A percentile compares a stretch with the other conserved stretches of the same genome.
Conservation (phyloP, 2,113 vertebrate genomes). For the Cyprinodon tularosa region DNA sequence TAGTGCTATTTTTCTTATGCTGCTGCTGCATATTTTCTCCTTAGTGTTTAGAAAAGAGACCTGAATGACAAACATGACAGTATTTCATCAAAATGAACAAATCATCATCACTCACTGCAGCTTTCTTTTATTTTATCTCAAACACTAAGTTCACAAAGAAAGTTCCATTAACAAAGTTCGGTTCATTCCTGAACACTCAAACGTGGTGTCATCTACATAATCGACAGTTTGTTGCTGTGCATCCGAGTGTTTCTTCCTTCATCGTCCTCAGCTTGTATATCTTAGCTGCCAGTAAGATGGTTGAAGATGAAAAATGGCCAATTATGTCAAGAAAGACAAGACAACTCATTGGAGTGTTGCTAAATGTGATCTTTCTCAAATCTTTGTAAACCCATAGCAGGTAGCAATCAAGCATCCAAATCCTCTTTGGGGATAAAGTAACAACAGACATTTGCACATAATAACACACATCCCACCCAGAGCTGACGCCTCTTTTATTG, state of each 20-base stretch:
- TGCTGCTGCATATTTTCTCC: neutral
- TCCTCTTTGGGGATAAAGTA: constrained; percentile 32
- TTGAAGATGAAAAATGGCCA: constrained; percentile 52
- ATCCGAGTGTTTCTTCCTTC: neutral
- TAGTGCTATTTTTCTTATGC: neutral
- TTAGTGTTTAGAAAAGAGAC: neutral
- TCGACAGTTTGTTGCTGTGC: constrained; percentile 14
- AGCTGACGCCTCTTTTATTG: constrained; percentile 13
- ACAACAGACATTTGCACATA: neutral
- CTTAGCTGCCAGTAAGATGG: constrained; percentile 38
- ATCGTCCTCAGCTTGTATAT: neutral
- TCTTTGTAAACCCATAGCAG: constrained; percentile 37
- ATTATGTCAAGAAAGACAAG: constrained; percentile 44
- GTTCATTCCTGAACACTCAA: constrained; percentile 3
- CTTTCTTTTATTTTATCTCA: constrained; percentile 11
- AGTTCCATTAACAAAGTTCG: neutral
- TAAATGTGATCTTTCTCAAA: constrained; percentile 54
- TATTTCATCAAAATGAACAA: constrained; percentile 6
- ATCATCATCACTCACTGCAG: constrained; percentile 28
- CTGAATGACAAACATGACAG: constrained; percentile 41
- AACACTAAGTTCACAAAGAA: constrained; percentile 3
- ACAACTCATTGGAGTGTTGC: constrained; percentile 23
- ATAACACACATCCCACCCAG: constrained; percentile 11
- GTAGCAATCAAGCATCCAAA: constrained; percentile 50
- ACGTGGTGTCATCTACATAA: constrained; percentile 15